Evolutionary conservation across 2,113 vertebrate genomes (phyloP).

Genomic region (Salvelinus fontinalis): DNA sequence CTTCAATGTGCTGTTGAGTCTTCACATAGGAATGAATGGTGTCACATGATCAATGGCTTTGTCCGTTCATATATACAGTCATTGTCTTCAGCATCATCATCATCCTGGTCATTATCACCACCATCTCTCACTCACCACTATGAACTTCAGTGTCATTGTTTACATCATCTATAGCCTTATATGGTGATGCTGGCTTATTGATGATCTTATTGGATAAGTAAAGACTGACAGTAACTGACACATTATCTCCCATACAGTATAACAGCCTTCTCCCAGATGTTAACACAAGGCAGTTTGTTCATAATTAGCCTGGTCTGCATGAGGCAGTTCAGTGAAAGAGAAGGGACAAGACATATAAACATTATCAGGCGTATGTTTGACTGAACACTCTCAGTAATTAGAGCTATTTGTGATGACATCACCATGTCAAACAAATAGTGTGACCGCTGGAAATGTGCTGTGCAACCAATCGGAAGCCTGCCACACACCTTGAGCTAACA

Average conservation of each 20-base stretch:
- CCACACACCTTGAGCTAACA: constrained; percentile 64
- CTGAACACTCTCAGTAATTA: constrained; percentile 37
- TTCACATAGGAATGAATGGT: no score
- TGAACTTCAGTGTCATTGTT: constrained; percentile 23
- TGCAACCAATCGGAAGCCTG: constrained; percentile 16
- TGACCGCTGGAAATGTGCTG: constrained; percentile 52
- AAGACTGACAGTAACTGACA: background rate
- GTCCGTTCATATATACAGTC: background rate
- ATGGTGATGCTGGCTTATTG: no score
- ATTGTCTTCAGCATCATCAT: constrained; percentile 23
- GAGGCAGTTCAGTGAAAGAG: background rate
- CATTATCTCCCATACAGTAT: background rate
- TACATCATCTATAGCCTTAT: constrained; percentile 48
- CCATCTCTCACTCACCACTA: constrained; percentile 50
- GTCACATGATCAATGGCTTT: no score
- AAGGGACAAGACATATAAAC: constrained; percentile 17
- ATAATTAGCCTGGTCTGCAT: no score
- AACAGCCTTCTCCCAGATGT: background rate
- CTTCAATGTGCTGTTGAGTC: no score
- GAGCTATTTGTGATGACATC: constrained; percentile 58
- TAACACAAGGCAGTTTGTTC: no score
- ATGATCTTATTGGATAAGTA: no score
- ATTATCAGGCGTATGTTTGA: constrained; percentile 5
- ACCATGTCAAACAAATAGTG: constrained; percentile 45
- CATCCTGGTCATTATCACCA: constrained; percentile 46